Base-by-base conservation (phyloP, 1,140 invertebrate genomes). In the Drosophila cardini region DNA sequence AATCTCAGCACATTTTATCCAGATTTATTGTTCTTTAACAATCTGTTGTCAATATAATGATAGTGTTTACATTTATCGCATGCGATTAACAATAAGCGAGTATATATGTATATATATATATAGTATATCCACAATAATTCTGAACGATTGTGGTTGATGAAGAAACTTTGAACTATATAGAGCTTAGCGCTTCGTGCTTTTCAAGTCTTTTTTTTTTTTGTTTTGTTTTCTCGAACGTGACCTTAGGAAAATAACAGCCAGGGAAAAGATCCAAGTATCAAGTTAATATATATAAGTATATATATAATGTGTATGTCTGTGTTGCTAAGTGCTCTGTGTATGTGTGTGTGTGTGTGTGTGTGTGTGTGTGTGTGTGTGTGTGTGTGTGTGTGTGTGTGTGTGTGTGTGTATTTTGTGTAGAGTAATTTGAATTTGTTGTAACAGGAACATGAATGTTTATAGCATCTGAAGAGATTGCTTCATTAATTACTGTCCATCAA, bases 371-470 rank as follows among this genome's bases (percentile, higher is more conserved):
- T 55, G 15, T 64, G 36, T 53, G 18, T 26, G 7, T 26, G 6
- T 46, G 21, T 55, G 13, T 38, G 10, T 55, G 26, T 52, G 9
- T 2, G 8, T 55, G 15, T 64, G 36, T 53, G 18, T 26, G 7
- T 67, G n/a, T 62, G 9, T 48, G 0, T 48, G 16, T 36, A 15
- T 11, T 34, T 13, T 45, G 10, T 57, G 16, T 63, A 43, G 34
- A 46, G 18, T 40, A 55, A 70, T 36, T 40, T 42, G 26, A 40
- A 60, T 55, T 63, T 52, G 42, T 50, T 30, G 53, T 50, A 57
- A 67, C 53, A 72, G 62, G 53, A 72, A 72, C 62, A 72, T 52
- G 34, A 56, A 56, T 67, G 69, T 56, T 57, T n/a, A n/a, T 42
- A 61, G 46, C 48, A 45, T 62, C 38, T 65, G 18, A 16, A 50